A percentile compares a stretch with the other conserved stretches of the same genome.
phyloP scores from a whole-genome alignment of 2,888 invertebrate genomes.

The Rotaria magnacalcarata region DNA sequence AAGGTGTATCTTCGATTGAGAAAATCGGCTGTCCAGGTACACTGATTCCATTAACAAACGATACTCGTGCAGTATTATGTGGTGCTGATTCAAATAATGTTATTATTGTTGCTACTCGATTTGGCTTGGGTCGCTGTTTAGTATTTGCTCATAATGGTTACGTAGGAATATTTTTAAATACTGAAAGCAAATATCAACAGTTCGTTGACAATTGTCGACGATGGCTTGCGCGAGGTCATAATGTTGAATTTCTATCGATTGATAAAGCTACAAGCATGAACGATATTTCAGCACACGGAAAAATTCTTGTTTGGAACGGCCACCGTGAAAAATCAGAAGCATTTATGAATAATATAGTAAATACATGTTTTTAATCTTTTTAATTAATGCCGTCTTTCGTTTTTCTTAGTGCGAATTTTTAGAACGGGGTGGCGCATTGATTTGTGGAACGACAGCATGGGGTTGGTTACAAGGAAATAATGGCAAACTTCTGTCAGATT shows the following conservation, averaged over 20 bases:
- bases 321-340: background rate
- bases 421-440: conserved; percentile 47
- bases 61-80: conserved; percentile 40
- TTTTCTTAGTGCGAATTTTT: conserved; percentile 46
- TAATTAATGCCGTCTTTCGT: background rate
- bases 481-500: conserved; percentile 45
- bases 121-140: conserved; percentile 23
- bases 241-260: conserved; percentile 1
- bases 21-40: conserved; percentile 39
- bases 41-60: conserved; percentile 37
- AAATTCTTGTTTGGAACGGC: conserved; percentile 24
- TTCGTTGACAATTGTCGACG: conserved; percentile 38
- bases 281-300: background rate
- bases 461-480: conserved; percentile 48
- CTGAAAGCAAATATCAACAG: background rate
- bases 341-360: conserved; percentile 17
- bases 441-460: conserved; percentile 48
- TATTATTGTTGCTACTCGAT: conserved; percentile 30
- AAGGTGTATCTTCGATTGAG: conserved; percentile 35
- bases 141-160: conserved; percentile 44
- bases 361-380: background rate
- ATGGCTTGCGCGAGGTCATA: conserved; percentile 32
- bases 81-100: conserved; percentile 35
- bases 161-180: conserved; percentile 1
- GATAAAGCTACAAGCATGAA: conserved; percentile 11